phyloP scores from a whole-genome alignment of 2,888 invertebrate genomes.

The Stenolophus ochropezus region DNA sequence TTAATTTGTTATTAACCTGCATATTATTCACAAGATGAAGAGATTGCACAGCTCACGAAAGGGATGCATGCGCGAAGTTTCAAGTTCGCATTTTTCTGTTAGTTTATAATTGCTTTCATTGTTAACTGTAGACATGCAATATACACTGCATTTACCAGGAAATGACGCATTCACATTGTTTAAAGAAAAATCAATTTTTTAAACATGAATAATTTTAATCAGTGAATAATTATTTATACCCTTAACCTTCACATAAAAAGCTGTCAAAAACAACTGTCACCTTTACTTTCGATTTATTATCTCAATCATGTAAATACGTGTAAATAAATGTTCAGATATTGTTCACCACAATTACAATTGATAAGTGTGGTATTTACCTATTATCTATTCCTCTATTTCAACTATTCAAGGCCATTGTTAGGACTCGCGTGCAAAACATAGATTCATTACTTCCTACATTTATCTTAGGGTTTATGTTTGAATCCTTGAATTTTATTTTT shows the following conservation, averaged over 20 bases:
- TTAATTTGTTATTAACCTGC: neutral
- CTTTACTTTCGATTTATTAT: too few relatives aligned
- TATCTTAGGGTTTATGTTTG: neutral
- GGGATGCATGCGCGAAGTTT: constrained; percentile 8
- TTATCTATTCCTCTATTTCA: neutral
- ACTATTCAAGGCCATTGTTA: neutral
- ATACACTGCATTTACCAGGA: constrained; percentile 5
- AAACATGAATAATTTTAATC: neutral
- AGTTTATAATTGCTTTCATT: constrained; percentile 1
- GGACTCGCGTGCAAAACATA: neutral
- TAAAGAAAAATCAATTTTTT: neutral
- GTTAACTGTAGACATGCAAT: constrained; percentile 22
- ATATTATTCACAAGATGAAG: constrained; percentile 16
- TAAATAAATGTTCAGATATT: too few relatives aligned
- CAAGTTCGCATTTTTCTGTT: constrained; percentile 20
- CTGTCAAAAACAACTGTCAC: too few relatives aligned
- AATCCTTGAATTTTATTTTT: neutral
- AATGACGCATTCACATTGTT: constrained; percentile 22
- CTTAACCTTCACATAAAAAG: too few relatives aligned
- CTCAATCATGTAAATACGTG: too few relatives aligned
- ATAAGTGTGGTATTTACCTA: neutral
- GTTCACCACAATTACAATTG: too few relatives aligned
- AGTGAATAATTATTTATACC: too few relatives aligned
- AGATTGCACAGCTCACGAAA: constrained; percentile 13
- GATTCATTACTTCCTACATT: neutral